A percentile compares a stretch with the other conserved stretches of the same genome.
These are phyloP conservation scores for Stegana nigrithorax DNA, from an alignment of 2,888 invertebrate species.

Conservation along the genomic window DNA sequence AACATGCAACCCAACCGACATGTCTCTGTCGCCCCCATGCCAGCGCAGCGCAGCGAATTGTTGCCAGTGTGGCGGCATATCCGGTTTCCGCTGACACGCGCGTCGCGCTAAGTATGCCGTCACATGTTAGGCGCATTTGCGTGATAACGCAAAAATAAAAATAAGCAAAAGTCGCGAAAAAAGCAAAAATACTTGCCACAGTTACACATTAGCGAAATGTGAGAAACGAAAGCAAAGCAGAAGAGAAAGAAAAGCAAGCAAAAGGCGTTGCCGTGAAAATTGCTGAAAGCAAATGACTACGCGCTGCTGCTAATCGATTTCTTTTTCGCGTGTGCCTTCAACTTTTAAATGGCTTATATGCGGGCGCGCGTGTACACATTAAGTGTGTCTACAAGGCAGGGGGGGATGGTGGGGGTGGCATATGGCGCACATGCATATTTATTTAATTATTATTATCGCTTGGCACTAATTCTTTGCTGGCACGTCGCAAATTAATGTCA, in stretches of 20 bases:
- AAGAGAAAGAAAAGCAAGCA: constrained; percentile 27
- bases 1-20: constrained; percentile 22
- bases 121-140: constrained; percentile 50
- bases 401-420: not conserved
- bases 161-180: too few relatives aligned
- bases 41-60: not conserved
- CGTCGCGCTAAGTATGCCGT: constrained; percentile 35
- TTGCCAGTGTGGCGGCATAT: constrained; percentile 40
- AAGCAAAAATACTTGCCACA: constrained; percentile 28
- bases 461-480: too few relatives aligned
- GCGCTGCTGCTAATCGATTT: constrained; percentile 66
- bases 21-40: too few relatives aligned
- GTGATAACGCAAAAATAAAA: too few relatives aligned
- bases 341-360: constrained; percentile 42
- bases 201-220: too few relatives aligned
- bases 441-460: constrained; percentile 34
- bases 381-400: too few relatives aligned
- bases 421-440: constrained; percentile 25
- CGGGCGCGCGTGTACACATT: not conserved
- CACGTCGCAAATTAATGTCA: constrained; percentile 33
- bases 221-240: too few relatives aligned
- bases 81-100: constrained; percentile 44
- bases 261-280: constrained; percentile 11
- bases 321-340: constrained; percentile 27
- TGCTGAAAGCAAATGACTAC: constrained; percentile 16